Percentiles rank a stretch among this genome's conserved stretches.
phyloP scores from a whole-genome alignment of 2,797 vertebrate genomes.

The Poeciliopsis presidionis region DNA sequence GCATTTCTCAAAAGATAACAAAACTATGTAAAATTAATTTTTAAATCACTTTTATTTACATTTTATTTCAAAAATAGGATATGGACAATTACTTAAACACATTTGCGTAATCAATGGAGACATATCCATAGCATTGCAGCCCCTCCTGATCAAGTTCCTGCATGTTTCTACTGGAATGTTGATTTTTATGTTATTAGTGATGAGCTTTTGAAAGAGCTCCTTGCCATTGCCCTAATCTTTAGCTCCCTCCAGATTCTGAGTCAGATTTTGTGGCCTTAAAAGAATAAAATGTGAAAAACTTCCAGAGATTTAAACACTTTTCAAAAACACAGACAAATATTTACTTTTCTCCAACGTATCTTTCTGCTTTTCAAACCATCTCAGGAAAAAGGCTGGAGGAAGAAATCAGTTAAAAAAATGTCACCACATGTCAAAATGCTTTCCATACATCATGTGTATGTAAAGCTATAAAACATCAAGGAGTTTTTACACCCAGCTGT shows the following conservation, averaged over 20 bases:
- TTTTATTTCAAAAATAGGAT: background rate
- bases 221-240: background rate
- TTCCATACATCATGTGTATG: constrained; percentile 28
- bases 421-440: constrained; percentile 34
- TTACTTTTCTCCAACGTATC: constrained; percentile 39
- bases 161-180: background rate
- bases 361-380: constrained; percentile 25
- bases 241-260: background rate
- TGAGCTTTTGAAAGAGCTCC: background rate
- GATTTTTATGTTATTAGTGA: background rate
- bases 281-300: background rate
- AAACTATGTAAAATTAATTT: background rate
- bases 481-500: constrained; percentile 7
- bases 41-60: background rate
- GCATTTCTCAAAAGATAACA: background rate
- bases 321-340: constrained; percentile 24
- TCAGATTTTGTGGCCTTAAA: background rate
- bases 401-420: background rate
- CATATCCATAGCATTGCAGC: background rate
- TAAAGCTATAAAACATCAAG: constrained; percentile 16
- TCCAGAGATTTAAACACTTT: background rate
- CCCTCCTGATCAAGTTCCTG: background rate
- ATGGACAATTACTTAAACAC: background rate
- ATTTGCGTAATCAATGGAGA: background rate
- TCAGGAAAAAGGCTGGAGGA: constrained; percentile 28